These are phyloP conservation scores for Pedetes capensis DNA, from an alignment of 2,113 vertebrate genomes.

Conservation along the genomic window DNA sequence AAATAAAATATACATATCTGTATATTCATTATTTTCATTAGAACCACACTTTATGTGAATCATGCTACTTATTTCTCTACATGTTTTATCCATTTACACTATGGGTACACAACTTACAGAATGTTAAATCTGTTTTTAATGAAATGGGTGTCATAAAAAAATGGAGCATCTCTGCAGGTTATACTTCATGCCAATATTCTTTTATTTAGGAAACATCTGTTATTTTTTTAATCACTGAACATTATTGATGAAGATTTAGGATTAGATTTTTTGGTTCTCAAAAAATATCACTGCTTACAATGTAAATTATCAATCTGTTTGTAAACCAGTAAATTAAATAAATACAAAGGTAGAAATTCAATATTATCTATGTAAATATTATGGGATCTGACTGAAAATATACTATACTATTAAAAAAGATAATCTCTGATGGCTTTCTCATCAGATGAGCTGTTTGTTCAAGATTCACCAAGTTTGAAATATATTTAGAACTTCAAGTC, in stretches of 20 bases:
- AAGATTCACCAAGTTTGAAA: neutral
- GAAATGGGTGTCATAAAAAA: neutral
- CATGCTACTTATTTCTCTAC: neutral
- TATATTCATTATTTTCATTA: neutral
- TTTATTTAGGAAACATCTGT: too few relatives aligned
- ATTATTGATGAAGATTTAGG: neutral
- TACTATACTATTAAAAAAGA: neutral
- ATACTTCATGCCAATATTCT: neutral
- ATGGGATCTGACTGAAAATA: neutral
- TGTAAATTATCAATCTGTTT: neutral
- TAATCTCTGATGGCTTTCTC: neutral
- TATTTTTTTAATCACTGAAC: neutral
- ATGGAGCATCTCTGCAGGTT: neutral
- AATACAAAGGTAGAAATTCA: neutral
- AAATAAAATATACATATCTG: neutral
- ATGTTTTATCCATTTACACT: neutral
- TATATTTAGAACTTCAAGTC: neutral
- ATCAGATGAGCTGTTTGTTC: neutral
- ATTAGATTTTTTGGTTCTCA: neutral
- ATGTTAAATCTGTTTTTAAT: neutral
- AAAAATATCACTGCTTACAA: neutral
- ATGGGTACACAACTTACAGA: neutral
- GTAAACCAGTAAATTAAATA: neutral
- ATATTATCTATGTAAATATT: neutral
- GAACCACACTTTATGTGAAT: neutral